Base-by-base conservation (phyloP, 2,797 vertebrate species). In the Scarus forsteni region DNA sequence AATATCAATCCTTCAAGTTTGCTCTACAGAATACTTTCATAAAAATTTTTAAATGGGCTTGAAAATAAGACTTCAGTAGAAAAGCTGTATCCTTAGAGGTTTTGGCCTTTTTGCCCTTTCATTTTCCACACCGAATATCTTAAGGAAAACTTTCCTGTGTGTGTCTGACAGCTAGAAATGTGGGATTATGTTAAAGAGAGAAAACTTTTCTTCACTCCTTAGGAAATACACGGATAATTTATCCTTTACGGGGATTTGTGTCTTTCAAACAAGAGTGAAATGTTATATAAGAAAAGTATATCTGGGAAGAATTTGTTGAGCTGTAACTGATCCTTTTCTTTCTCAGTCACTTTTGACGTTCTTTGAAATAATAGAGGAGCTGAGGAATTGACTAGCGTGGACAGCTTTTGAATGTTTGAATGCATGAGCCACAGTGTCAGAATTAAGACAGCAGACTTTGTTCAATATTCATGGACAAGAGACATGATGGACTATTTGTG, bases 241-340 rank as follows among this genome's bases (percentile, higher is more conserved):
- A 88, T 87, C 78, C 87, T 89, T 87, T 84, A 83, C 70, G 38
- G 88, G 88, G 89, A 91, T 92, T 92, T 92, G 83, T 88, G 85
- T 91, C 86, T 68, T 84, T 92, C 86, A 93, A 88, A 86, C 79
- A 82, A 81, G 82, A 89, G 84, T 89, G 83, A 92, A 90, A 90
- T 89, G 88, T 92, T 91, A 90, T 85, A 73, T 86, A 92, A 93
- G 89, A 91, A 87, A 86, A 88, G 90, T 87, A 79, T 88, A 90
- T 92, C 83, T 85, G 70, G 70, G 72, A 81, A 59, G 79, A 85
- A 81, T 88, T 76, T 80, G 81, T 88, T 81, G 85, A 77, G 81
- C 88, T 88, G 90, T 80, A 88, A 89, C 89, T 87, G 78, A 91
- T 88, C 92, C 88, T 39, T 85, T 84, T 48, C 45, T 60, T 80